Base-by-base conservation (phyloP, 2,888 invertebrate species). In the Plagodis dolabraria region DNA sequence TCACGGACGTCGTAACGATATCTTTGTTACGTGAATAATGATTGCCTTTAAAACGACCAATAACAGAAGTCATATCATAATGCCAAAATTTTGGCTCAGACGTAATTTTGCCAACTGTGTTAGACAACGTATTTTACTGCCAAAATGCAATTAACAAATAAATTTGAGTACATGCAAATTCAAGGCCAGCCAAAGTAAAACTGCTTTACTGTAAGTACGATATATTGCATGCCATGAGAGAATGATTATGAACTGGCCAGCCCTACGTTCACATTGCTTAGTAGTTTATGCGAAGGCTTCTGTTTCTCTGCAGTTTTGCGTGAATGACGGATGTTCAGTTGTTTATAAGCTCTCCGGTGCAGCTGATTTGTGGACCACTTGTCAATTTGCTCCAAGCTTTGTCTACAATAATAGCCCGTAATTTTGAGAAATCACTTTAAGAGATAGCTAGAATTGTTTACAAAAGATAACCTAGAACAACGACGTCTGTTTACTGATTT, bases 231-330 rank as follows among this genome's bases (percentile, higher is more conserved):
- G 22, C 22, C 22, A 22, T 38, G 9, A 4, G 9, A 4, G 9
- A 8, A 38, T 38, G 9, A 8, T 38, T 38, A 8, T 38, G 7
- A 38, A 7, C 7, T 36, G n/a, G 47, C 22, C 64, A 68, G 44
- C 60, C 64, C 62, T 66, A 49, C 61, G 67, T 76, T 74, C 73
- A 74, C 72, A 69, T 72, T 67, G 68, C 47, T 36, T 69, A 71
- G 75, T 74, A 78, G 72, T 70, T 70, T 79, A 82, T 79, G 80
- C 77, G 70, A 34, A 54, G 77, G 80, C 79, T 75, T 80, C 77
- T 79, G 77, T 80, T 85, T 81, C 74, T 74, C 76, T 80, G 77
- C 81, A 81, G 85, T 85, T 84, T 85, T 63, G 65, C 60, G 63
- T 66, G 64, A 70, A 77, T 82, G 82, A 85, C 78, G 78, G 83